Evolutionary conservation across 2,113 vertebrate genomes (phyloP), one percentile per base, ranked within the genome.

Genomic region (Bucco capensis): DNA sequence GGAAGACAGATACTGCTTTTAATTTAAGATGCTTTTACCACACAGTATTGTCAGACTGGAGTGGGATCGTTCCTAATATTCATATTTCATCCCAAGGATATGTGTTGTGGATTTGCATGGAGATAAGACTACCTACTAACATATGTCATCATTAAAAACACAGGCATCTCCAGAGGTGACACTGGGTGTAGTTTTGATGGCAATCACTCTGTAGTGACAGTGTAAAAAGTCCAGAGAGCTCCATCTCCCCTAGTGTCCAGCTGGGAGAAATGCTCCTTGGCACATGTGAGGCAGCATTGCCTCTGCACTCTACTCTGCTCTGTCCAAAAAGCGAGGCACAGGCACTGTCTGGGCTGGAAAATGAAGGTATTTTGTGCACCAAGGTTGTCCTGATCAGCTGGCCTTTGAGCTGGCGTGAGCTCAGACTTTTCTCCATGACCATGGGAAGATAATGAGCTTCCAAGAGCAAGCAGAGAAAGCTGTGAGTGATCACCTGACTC

Each of bases 261-360:
- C 31, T 49, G 65, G n/a, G 23, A 84, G 58, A 75, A 91, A 51
- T 0, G 1, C 5, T 44, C 27, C 23, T 35, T 10, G 53, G 49
- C 65, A 35, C 0, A 2, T 19, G 23, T 30, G 72, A 60, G n/a
- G 54, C 0, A 0, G 40, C 27, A 23, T 0, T 6, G 1, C 40
- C 28, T 61, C 66, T 2, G 1, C 1, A 2, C 22, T 49, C 62
- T 18, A 17, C 51, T n/a, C 28, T 27, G 0, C 8, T 27, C 38
- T 42, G 40, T 42, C 40, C 15, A 21, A 19, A 75, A 88, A 19
- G 8, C 14, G 5, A 54, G 35, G 21, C 31, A 25, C 10, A 1
- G 28, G 23, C 19, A 0, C 16, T 4, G 3, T 8, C 44, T 4
- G 6, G 50, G 60, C 37, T 54, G 25, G 64, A 12, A 65, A 83